Conservation (phyloP, 2,888 invertebrate species). For the Strigamia crassipes region DNA sequence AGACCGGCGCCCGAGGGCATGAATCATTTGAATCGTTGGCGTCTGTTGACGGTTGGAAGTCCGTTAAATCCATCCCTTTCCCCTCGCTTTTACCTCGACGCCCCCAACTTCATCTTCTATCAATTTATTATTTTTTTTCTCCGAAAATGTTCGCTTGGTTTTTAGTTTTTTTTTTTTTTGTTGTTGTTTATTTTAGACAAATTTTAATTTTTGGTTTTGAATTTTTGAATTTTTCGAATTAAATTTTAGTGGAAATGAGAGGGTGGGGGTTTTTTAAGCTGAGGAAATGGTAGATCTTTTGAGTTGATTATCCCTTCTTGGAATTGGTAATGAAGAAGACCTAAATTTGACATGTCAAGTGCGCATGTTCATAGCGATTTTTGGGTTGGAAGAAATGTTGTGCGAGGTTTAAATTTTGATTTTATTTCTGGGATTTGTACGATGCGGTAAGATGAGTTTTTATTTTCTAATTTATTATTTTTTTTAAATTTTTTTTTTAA, state of each 20-base stretch:
- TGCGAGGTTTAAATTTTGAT: neutral
- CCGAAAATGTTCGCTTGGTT: neutral
- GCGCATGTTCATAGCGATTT: conserved; percentile 10
- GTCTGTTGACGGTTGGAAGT: conserved; percentile 39
- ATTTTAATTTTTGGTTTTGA: neutral
- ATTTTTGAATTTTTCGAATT: neutral
- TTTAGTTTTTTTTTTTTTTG: neutral
- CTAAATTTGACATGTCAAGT: conserved; percentile 1
- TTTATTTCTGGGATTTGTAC: neutral
- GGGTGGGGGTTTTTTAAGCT: neutral
- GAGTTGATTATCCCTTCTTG: conserved; percentile 16
- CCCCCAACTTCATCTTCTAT: neutral
- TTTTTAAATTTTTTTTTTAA: neutral
- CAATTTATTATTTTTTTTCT: neutral
- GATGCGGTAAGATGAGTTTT: neutral
- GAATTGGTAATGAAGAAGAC: conserved; percentile 12
- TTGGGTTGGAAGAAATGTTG: neutral
- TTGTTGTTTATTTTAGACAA: neutral
- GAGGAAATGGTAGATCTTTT: conserved; percentile 5
- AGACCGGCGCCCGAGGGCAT: conserved; percentile 22
- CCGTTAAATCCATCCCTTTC: neutral
- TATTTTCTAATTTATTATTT: neutral
- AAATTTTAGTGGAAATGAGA: conserved; percentile 1
- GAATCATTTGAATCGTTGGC: conserved; percentile 34
- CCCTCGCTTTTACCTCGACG: conserved; percentile 14